Evolutionary conservation across 2,888 invertebrate genomes (phyloP).

Genomic region (Ennomos fuscantarius): DNA sequence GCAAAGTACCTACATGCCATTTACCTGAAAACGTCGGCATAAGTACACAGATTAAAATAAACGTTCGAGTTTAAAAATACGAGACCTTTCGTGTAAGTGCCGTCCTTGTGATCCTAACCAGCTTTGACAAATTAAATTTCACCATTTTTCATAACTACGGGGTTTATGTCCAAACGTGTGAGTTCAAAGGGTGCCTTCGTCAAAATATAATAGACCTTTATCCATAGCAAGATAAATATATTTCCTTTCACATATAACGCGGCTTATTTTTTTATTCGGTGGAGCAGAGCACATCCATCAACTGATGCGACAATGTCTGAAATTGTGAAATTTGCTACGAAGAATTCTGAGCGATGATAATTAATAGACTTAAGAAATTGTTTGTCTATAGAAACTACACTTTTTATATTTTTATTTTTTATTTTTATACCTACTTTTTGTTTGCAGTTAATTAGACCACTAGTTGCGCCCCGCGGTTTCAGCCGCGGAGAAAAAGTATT

Average conservation of each 20-base stretch:
- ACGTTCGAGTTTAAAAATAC: conserved; percentile 15
- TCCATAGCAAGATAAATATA: conserved; percentile 31
- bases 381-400: neutral
- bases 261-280: conserved; percentile 30
- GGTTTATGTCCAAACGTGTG: conserved; percentile 29
- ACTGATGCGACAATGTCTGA: conserved; percentile 26
- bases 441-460: too few relatives aligned
- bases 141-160: conserved; percentile 35
- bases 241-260: conserved; percentile 24
- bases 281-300: conserved; percentile 40
- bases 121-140: conserved; percentile 38
- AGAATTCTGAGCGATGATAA: conserved; percentile 27
- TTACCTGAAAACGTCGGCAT: conserved; percentile 3
- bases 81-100: conserved; percentile 14
- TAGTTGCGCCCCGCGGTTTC: too few relatives aligned
- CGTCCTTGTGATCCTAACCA: conserved; percentile 7
- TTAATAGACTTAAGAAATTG: conserved; percentile 21
- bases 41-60: conserved; percentile 18
- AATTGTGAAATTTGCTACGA: conserved; percentile 22
- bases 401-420: too few relatives aligned
- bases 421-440: too few relatives aligned
- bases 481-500: too few relatives aligned
- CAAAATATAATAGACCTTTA: conserved; percentile 39
- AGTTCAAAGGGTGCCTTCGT: conserved; percentile 40
- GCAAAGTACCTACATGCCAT: neutral